Conservation (phyloP, 2,888 invertebrate genomes). For the Epicampocera succincta region DNA sequence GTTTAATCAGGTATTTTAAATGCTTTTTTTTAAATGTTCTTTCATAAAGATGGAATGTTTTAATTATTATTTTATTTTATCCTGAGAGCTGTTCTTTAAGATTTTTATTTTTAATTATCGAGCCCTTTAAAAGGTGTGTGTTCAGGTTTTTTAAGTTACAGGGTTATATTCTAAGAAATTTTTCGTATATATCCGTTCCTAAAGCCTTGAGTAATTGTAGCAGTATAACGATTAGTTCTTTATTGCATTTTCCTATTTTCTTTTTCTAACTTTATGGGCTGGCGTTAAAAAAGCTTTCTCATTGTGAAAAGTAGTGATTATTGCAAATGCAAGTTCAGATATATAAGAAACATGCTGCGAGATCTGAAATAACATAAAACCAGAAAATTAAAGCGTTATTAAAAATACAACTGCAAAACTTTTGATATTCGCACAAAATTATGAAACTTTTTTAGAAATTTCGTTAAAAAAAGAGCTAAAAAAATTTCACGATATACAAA, state of each 20-base stretch:
- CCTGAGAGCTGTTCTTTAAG: constrained; percentile 53
- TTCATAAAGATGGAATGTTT: constrained; percentile 62
- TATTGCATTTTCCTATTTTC: constrained; percentile 13
- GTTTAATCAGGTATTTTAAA: constrained; percentile 62
- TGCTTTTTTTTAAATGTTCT: constrained; percentile 42
- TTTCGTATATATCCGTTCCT: constrained; percentile 49
- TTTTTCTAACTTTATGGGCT: no score
- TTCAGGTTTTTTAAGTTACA: constrained; percentile 54
- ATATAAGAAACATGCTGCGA: no score
- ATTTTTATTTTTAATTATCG: constrained; percentile 29
- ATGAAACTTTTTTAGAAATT: no score
- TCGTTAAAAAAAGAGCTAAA: no score
- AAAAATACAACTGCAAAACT: no score
- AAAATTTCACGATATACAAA: no score
- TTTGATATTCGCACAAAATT: no score
- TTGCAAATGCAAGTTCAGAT: no score
- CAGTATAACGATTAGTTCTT: neutral
- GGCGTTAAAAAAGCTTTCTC: neutral
- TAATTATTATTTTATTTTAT: constrained; percentile 31
- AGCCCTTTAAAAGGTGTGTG: constrained; percentile 51
- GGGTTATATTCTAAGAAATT: constrained; percentile 23
- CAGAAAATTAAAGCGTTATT: no score
- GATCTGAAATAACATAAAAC: no score
- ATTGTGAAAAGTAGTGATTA: no score
- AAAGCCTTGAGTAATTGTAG: constrained; percentile 41